phyloP scores from a whole-genome alignment of 2,797 vertebrate genomes.

The Sibirionetta formosa region DNA sequence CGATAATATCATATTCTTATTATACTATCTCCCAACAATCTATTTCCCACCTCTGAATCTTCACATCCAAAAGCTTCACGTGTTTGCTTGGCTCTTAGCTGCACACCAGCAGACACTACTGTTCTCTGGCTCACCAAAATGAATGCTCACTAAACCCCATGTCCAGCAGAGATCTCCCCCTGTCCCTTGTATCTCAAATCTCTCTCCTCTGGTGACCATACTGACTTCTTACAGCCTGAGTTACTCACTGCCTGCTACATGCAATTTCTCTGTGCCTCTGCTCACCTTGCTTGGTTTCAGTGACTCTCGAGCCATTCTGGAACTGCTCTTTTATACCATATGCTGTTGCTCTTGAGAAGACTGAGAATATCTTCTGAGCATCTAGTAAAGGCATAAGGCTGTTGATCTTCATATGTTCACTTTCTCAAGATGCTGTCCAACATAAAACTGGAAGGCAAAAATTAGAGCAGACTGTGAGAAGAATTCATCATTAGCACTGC shows the following conservation, averaged over 20 bases:
- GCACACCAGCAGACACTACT: not conserved
- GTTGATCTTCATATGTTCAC: not conserved
- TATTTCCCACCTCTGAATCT: not conserved
- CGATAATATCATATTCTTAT: accelerated
- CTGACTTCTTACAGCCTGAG: not conserved
- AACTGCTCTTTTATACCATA: not conserved
- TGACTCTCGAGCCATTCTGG: not conserved
- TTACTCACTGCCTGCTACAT: not conserved
- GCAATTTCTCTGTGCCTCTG: not conserved
- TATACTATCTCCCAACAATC: not conserved
- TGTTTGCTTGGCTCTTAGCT: not conserved
- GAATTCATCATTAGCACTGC: not conserved
- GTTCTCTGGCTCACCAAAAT: not conserved
- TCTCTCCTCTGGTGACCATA: not conserved
- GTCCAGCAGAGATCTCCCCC: not conserved
- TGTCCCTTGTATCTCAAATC: accelerated
- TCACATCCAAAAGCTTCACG: not conserved
- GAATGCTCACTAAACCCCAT: not conserved
- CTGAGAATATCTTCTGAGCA: not conserved
- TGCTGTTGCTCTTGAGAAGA: not conserved
- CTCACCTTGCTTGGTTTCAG: not conserved
- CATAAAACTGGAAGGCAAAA: not conserved
- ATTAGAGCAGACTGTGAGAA: not conserved
- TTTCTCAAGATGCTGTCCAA: not conserved
- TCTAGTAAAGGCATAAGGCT: not conserved